Evolutionary conservation across 2,797 vertebrate genomes (phyloP).

Genomic region (Pterois miles): DNA sequence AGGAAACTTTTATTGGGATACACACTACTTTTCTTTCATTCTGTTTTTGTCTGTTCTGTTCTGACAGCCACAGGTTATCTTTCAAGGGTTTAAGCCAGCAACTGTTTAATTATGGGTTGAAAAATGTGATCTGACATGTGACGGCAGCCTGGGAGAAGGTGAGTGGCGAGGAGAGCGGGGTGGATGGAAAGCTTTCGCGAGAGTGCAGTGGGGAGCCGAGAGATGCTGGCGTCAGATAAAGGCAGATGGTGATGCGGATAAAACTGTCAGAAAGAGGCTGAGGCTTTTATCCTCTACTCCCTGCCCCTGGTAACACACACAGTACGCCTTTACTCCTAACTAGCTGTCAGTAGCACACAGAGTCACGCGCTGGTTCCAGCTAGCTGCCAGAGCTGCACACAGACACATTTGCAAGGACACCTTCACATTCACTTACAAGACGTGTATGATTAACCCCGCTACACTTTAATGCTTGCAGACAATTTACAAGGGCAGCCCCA

Average conservation of each 20-base stretch:
- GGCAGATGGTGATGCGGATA: constrained; percentile 74
- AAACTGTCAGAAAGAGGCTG: constrained; percentile 66
- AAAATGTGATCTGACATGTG: constrained; percentile 60
- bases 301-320: constrained; percentile 9
- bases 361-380: constrained; percentile 26
- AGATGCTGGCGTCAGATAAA: constrained; percentile 75
- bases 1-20: neutral
- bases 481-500: neutral
- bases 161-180: constrained; percentile 37
- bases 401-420: constrained; percentile 44
- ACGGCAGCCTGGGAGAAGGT: constrained; percentile 41
- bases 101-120: constrained; percentile 63
- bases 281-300: constrained; percentile 66
- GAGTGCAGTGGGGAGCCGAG: constrained; percentile 48
- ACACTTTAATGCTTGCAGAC: neutral
- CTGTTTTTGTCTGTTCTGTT: neutral
- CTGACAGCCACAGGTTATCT: constrained; percentile 42
- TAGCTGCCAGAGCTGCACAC: constrained; percentile 2
- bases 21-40: neutral
- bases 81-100: constrained; percentile 19
- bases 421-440: constrained; percentile 30
- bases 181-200: constrained; percentile 47
- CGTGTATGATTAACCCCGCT: constrained; percentile 8
- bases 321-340: neutral
- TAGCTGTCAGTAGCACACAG: constrained; percentile 41